These are phyloP conservation scores for Tetramorium simillimum DNA, from an alignment of 1,140 invertebrate species.

Conservation along the genomic window DNA sequence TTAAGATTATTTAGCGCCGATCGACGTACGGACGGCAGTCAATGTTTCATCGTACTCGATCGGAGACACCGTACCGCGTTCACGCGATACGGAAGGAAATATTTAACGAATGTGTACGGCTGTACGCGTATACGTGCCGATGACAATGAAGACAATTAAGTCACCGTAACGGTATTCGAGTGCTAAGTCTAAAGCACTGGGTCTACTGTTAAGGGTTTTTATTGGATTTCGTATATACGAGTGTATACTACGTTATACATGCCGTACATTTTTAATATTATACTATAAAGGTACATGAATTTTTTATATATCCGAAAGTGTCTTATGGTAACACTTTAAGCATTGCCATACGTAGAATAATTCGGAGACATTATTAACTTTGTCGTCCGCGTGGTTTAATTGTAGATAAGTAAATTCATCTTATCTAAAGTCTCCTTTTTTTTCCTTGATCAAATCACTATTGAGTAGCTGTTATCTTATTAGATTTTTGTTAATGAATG, in stretches of 20 bases:
- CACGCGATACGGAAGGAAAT: background rate
- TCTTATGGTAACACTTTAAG: conserved; percentile 53
- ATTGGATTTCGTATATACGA: conserved; percentile 35
- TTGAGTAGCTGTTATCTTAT: conserved; percentile 14
- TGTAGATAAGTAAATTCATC: conserved; percentile 43
- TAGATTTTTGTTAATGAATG: conserved; percentile 30
- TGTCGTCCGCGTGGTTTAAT: conserved; percentile 22
- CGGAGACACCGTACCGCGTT: background rate
- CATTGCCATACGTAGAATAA: conserved; percentile 54
- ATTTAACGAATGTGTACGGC: conserved; percentile 15
- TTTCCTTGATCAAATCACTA: conserved; percentile 4
- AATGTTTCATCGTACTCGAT: conserved; percentile 31
- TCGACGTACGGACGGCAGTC: conserved; percentile 12
- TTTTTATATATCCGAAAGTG: conserved; percentile 59
- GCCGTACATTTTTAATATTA: conserved; percentile 56
- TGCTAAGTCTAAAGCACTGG: conserved; percentile 50
- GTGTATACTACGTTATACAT: conserved; percentile 24
- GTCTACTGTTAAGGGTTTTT: conserved; percentile 44
- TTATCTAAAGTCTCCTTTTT: conserved; percentile 39
- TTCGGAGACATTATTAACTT: conserved; percentile 12
- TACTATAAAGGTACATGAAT: conserved; percentile 26
- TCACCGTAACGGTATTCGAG: conserved; percentile 36
- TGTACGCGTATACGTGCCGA: conserved; percentile 15
- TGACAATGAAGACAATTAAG: conserved; percentile 21
- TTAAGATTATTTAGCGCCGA: conserved; percentile 45